Base-by-base conservation (phyloP, 37 sponge, comb jelly and placozoan genomes). In the Spongia lamella region DNA sequence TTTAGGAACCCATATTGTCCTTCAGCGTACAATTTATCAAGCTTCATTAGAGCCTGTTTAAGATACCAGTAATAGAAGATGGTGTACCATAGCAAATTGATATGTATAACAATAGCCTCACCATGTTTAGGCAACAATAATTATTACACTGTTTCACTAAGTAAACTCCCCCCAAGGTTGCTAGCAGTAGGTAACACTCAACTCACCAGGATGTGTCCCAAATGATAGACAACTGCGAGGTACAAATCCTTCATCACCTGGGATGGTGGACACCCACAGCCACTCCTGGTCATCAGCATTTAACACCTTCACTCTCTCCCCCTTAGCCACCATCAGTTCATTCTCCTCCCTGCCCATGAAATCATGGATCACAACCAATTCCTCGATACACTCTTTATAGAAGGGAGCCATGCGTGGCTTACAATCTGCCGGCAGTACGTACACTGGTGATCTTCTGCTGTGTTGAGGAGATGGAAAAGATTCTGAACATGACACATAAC, bases 291-390 rank as follows among this genome's bases (percentile, higher is more conserved):
- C 90, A 27, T 90, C 90, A 30, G 90, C 90, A 43, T 90, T 90
- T 49, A 90, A 53, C 43, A 90, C 90, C 11, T 53, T 36, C 59
- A 90, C 90, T 38, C 58, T 63, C 72, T 90, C 86, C 64, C 90
- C 90, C 58, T 90, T 90, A 11, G 49, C 64, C 24, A 85, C 75
- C 56, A 85, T 63, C 53, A 84, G 82, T 55, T 90, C 90, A 47
- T 90, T 75, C 76, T 90, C 90, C 21, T 90, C 90, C 30, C 69
- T 75, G 9, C 86, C 82, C 35, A 71, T 77, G 59, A 90, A 90
- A 61, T 82, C 83, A 38, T 90, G 91, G 38, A 90, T 79, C 32
- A 90, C 91, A 3, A 90, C 91, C 62, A 90, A 75, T 37, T 90
- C 83, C 51, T 90, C 91, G 24, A 90, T 77, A 47, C 64, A 86